Conservation (phyloP, 2,113 vertebrate species). For the Sturnus vulgaris region DNA sequence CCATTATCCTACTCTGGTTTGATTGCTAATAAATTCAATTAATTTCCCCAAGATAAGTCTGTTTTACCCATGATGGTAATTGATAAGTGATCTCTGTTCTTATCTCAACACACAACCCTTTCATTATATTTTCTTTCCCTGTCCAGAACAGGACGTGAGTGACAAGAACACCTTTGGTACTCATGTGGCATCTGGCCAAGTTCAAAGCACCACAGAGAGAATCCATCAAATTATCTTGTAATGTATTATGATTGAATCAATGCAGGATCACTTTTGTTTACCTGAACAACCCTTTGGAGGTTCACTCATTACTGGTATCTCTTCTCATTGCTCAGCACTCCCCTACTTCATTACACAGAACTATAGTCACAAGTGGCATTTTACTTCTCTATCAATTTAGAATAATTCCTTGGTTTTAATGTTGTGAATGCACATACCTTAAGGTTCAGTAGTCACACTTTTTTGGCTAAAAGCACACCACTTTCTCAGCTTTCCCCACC, state of each 20-base stretch:
- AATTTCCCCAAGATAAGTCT: neutral
- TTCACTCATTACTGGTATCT: neutral
- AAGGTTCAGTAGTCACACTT: neutral
- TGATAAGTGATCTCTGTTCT: neutral
- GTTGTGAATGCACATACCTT: neutral
- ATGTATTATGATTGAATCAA: neutral
- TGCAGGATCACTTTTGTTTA: neutral
- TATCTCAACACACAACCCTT: neutral
- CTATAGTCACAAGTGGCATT: neutral
- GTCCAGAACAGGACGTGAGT: neutral
- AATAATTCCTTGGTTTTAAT: neutral
- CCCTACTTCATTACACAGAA: neutral
- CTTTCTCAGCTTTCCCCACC: neutral
- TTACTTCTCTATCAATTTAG: neutral
- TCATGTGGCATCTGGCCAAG: neutral
- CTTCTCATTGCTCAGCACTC: neutral
- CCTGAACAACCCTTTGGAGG: neutral
- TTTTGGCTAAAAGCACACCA: neutral
- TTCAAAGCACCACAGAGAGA: neutral
- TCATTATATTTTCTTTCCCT: neutral
- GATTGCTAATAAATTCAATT: neutral
- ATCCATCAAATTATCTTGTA: neutral
- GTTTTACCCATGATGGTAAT: neutral
- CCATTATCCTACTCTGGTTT: neutral
- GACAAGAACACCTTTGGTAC: neutral